Conservation (phyloP, 1,140 invertebrate genomes). For the Drosophila albomicans region DNA sequence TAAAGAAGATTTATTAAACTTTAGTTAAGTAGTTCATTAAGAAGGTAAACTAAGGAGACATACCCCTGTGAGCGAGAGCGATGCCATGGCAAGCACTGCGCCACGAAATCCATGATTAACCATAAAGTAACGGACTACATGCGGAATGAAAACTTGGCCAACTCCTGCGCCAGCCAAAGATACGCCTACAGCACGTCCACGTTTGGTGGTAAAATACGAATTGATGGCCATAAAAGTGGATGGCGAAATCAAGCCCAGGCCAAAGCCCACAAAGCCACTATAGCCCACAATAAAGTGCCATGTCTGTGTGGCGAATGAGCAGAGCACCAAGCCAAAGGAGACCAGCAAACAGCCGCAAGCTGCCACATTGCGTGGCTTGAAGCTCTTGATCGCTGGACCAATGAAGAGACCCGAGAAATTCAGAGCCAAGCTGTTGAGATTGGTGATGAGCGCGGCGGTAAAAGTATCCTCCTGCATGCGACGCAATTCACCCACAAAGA, state of each 20-base stretch:
- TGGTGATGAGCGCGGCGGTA: constrained; percentile 89
- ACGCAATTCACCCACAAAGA: constrained; percentile 88
- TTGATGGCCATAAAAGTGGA: constrained; percentile 90
- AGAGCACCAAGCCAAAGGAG: constrained; percentile 87
- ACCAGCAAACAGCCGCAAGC: constrained; percentile 87
- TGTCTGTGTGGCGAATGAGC: constrained; percentile 87
- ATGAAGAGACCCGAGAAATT: constrained; percentile 90
- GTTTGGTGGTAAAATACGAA: constrained; percentile 89
- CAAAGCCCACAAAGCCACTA: constrained; percentile 87
- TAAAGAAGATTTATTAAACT: constrained; percentile 28
- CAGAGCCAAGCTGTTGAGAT: constrained; percentile 88
- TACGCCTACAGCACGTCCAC: constrained; percentile 89
- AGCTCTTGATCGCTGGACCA: constrained; percentile 88
- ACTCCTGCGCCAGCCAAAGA: constrained; percentile 90
- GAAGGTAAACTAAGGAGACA: constrained; percentile 37
- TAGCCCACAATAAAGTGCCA: constrained; percentile 89
- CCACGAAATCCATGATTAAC: constrained; percentile 86
- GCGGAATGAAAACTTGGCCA: constrained; percentile 91
- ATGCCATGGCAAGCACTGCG: constrained; percentile 87
- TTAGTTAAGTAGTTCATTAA: not conserved
- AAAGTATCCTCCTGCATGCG: constrained; percentile 88
- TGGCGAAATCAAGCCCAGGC: constrained; percentile 88
- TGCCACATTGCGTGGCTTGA: constrained; percentile 88
- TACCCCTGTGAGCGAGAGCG: constrained; percentile 87
- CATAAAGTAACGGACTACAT: constrained; percentile 87